phyloP scores from a whole-genome alignment of 2,797 vertebrate species.

The Varecia variegata region DNA sequence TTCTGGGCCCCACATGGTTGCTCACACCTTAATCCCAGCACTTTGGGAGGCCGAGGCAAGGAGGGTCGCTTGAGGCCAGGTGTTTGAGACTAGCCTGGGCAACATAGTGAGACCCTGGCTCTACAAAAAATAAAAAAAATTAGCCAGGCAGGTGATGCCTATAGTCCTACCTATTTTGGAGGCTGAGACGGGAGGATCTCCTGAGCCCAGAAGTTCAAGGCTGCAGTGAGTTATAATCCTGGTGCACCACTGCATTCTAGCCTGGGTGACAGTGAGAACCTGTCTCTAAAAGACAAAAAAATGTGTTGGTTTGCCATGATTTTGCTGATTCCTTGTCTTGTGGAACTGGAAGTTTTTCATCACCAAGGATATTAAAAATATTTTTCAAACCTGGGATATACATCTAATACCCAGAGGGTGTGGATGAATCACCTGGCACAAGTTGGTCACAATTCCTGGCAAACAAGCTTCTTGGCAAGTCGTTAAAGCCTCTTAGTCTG shows the following conservation, averaged over 20 bases:
- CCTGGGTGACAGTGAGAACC: background rate
- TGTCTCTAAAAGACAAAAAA: background rate
- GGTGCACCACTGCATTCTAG: background rate
- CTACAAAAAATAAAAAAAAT: background rate
- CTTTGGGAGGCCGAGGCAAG: background rate
- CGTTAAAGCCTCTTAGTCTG: background rate
- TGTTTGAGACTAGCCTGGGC: background rate
- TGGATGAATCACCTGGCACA: slow-evolving; percentile 11
- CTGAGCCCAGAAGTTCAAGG: background rate
- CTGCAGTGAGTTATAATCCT: background rate
- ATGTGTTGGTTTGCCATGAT: background rate
- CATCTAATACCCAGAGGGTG: background rate
- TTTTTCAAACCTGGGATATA: background rate
- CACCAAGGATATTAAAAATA: background rate
- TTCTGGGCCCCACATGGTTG: background rate
- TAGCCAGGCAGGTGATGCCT: background rate
- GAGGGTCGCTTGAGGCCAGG: background rate
- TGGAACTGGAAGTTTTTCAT: background rate
- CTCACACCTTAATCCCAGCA: background rate
- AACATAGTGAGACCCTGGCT: background rate
- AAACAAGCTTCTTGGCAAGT: background rate
- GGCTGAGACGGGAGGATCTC: background rate
- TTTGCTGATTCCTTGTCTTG: background rate
- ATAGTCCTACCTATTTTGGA: background rate
- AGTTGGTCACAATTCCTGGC: background rate